Conservation (phyloP, 2,888 invertebrate genomes). For the Metalampra italica region DNA sequence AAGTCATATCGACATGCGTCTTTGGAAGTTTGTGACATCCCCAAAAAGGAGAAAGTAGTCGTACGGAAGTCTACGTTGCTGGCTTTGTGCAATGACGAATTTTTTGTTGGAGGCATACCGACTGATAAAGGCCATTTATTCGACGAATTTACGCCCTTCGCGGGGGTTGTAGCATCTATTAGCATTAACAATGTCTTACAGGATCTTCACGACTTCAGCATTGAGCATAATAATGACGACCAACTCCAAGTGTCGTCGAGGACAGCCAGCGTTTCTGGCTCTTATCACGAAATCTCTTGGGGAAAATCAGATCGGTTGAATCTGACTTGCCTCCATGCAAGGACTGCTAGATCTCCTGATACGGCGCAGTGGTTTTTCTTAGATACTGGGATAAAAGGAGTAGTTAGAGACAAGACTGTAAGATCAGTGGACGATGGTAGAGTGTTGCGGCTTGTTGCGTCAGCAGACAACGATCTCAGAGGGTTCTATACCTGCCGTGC, state of each 20-base stretch:
- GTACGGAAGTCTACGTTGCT: neutral
- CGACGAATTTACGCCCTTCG: conserved; percentile 44
- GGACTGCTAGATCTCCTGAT: conserved; percentile 30
- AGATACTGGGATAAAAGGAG: conserved; percentile 40
- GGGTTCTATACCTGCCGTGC: conserved; percentile 67
- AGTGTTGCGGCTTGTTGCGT: conserved; percentile 48
- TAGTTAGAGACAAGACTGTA: conserved; percentile 32
- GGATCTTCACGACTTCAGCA: conserved; percentile 46
- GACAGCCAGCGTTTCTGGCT: conserved; percentile 63
- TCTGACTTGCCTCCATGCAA: conserved; percentile 58
- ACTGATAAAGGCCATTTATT: conserved; percentile 25
- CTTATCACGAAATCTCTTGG: conserved; percentile 62
- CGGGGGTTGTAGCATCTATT: conserved; percentile 50
- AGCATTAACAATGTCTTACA: conserved; percentile 42
- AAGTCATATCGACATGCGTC: neutral
- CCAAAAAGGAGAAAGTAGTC: neutral
- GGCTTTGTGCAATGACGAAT: conserved; percentile 50
- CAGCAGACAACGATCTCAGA: conserved; percentile 47
- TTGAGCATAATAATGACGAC: conserved; percentile 47
- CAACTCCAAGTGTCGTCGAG: conserved; percentile 56
- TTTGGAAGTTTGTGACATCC: too few species aligned
- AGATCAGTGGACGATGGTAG: conserved; percentile 52
- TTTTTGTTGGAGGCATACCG: conserved; percentile 56
- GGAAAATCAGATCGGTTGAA: conserved; percentile 56
- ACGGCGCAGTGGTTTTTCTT: conserved; percentile 55